A percentile compares a stretch with the other conserved stretches of the same genome.
Evolutionary conservation across 1,140 invertebrate genomes (phyloP).

Genomic region (Hyles euphorbiae): DNA sequence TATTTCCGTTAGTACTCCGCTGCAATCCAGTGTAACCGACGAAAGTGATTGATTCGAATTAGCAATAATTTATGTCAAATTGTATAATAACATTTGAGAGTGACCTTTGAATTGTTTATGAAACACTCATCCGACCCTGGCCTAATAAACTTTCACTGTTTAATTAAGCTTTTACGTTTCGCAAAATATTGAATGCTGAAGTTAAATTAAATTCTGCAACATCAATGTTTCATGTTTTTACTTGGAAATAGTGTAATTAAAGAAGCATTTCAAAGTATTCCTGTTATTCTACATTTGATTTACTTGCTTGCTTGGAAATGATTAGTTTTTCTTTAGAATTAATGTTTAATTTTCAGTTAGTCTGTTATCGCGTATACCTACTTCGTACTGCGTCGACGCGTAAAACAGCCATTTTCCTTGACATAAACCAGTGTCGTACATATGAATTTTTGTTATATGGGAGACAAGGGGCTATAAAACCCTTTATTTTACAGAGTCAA

Average conservation of each 20-base stretch:
- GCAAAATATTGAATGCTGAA: conserved; percentile 24
- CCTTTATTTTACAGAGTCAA: too few species aligned
- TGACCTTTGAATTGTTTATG: conserved; percentile 11
- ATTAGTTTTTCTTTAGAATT: too few species aligned
- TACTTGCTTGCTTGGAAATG: background rate
- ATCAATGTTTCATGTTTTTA: conserved; percentile 17
- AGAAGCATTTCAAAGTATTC: background rate
- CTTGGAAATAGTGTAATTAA: conserved; percentile 16
- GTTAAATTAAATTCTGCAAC: conserved; percentile 29
- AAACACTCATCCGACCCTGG: conserved; percentile 21
- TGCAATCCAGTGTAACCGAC: too few species aligned
- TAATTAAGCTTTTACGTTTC: conserved; percentile 35
- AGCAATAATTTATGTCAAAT: too few species aligned
- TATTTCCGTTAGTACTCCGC: too few species aligned
- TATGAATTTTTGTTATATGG: too few species aligned
- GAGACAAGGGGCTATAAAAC: too few species aligned
- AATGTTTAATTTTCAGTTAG: background rate
- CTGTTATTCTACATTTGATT: background rate
- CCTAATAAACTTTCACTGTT: conserved; percentile 33
- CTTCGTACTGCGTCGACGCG: too few species aligned
- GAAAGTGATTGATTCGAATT: too few species aligned
- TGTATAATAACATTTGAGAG: background rate
- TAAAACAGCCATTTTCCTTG: too few species aligned
- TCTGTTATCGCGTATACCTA: background rate
- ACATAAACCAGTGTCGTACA: too few species aligned